phyloP scores from a whole-genome alignment of 2,888 invertebrate species.

The Halocaridina rubra region DNA sequence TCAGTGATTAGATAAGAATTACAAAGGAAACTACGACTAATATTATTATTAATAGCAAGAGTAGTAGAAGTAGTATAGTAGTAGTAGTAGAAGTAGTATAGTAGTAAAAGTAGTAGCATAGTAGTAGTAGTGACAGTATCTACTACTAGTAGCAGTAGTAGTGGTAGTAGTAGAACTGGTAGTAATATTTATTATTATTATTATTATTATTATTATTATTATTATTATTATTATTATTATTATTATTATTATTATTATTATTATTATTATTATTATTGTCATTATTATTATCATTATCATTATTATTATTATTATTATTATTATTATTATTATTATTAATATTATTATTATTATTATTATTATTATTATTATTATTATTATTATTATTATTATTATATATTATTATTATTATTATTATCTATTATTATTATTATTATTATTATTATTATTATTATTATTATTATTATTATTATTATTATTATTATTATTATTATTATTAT shows the following conservation, averaged over 20 bases:
- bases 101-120: no score
- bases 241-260: no score
- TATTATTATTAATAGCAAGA: not conserved
- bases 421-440: not conserved
- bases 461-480: not conserved
- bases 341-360: not conserved
- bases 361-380: not conserved
- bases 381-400: not conserved
- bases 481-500: no score
- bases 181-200: not conserved
- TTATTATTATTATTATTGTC: not conserved
- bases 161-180: not conserved
- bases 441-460: not conserved
- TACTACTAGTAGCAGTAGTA: no score
- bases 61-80: not conserved
- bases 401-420: not conserved
- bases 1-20: no score
- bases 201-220: not conserved
- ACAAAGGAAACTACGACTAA: no score
- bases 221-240: no score
- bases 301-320: not conserved
- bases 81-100: no score
- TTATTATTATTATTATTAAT: not conserved
- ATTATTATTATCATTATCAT: not conserved
- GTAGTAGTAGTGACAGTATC: no score